Conservation (phyloP, 2,888 invertebrate genomes). For the Eupithecia pulchellata region DNA sequence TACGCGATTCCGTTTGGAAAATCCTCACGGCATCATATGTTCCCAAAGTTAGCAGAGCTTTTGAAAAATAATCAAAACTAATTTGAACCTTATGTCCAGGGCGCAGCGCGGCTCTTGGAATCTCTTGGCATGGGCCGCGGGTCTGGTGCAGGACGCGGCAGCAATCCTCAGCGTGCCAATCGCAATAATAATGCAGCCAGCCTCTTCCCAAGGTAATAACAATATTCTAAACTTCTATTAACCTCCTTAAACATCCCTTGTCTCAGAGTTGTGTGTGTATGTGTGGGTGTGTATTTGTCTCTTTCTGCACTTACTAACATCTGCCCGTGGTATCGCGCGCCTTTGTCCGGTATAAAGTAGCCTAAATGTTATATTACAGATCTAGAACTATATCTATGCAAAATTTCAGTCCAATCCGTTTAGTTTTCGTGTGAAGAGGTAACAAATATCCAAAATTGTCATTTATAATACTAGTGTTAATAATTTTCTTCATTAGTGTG, state of each 20-base stretch:
- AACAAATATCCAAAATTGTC: neutral
- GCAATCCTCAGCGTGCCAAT: constrained; percentile 74
- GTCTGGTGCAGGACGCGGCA: constrained; percentile 65
- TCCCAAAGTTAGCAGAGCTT: neutral
- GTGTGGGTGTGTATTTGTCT: neutral
- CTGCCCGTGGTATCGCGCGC: neutral
- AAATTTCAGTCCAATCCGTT: neutral
- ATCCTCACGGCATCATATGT: neutral
- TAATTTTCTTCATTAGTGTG: neutral
- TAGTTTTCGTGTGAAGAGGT: neutral
- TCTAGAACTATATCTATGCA: no score
- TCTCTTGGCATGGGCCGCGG: constrained; percentile 73
- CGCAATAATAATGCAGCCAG: constrained; percentile 85
- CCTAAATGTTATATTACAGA: no score
- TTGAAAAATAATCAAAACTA: neutral
- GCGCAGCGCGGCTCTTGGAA: constrained; percentile 74
- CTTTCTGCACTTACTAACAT: neutral
- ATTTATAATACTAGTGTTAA: neutral
- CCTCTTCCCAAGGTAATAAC: constrained; percentile 86
- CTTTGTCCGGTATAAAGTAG: no score
- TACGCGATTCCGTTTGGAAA: neutral
- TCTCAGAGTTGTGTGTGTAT: neutral
- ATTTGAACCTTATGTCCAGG: constrained; percentile 51
- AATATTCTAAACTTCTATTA: neutral
- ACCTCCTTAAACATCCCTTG: neutral